A percentile compares a stretch with the other conserved stretches of the same genome.
phyloP scores from a whole-genome alignment of 2,113 vertebrate genomes.

The Heterocephalus glaber region DNA sequence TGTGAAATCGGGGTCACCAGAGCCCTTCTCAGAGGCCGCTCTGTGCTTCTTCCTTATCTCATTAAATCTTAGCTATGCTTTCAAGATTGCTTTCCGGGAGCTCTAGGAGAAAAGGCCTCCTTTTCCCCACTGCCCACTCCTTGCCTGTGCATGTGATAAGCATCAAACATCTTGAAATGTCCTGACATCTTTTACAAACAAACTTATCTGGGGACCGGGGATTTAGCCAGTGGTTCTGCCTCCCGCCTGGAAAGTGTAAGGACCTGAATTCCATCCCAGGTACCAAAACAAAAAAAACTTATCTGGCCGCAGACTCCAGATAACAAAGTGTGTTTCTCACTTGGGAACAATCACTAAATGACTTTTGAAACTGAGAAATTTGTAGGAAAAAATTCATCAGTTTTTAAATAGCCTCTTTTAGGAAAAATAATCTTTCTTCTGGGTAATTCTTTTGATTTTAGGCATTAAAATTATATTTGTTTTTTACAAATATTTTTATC shows the following conservation, averaged over 20 bases:
- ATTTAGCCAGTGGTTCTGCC: too few species aligned
- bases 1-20: conserved; percentile 59
- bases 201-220: conserved; percentile 79
- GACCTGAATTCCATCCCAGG: too few species aligned
- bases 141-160: conserved; percentile 25
- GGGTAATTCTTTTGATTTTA: conserved; percentile 76
- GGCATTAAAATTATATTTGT: conserved; percentile 79
- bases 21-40: conserved; percentile 38
- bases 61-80: conserved; percentile 72
- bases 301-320: conserved; percentile 73
- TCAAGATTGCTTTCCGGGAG: conserved; percentile 48
- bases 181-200: conserved; percentile 78
- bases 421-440: conserved; percentile 59
- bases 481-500: conserved; percentile 78
- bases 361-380: conserved; percentile 55
- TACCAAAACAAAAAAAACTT: conserved; percentile 81
- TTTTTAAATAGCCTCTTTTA: conserved; percentile 59
- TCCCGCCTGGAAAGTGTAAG: too few species aligned
- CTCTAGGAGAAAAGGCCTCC: conserved; percentile 37
- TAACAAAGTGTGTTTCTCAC: conserved; percentile 77
- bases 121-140: background rate
- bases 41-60: conserved; percentile 61
- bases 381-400: background rate
- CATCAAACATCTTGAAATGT: conserved; percentile 68
- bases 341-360: conserved; percentile 76